Evolutionary conservation across 1,140 invertebrate genomes (phyloP), one percentile per base, ranked within the genome.

Genomic region (Scaptodrosophila lebanonensis): DNA sequence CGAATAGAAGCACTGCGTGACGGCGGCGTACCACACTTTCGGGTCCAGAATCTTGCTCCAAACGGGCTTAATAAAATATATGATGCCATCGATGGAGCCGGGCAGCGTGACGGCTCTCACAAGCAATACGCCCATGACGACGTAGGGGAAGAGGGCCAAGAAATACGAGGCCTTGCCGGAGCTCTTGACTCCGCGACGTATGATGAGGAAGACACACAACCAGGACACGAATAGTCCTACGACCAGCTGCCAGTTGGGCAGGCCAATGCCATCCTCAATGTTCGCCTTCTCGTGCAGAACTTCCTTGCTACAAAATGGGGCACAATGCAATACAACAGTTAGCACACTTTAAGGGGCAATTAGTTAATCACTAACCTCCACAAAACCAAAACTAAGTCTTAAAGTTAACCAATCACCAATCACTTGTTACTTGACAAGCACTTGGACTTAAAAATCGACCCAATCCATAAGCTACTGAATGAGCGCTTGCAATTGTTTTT

Each of bases 1-100:
- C 0, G 94, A 95, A 83, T 95, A 96, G 83, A 95, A 95, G 52
- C 94, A 94, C 70, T 97, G 95, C 0, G 93, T 93, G 0, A 95
- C 93, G 6, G 95, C 95, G 4, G 94, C 92, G 60, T 95, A 95
- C 95, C 84, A 86, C 91, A 96, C 20, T 92, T 92, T 88, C 3
- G 92, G 89, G 73, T 93, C 89, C 32, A 93, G 86, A 1, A 95
- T 89, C 66, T 91, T 90, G 3, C 88, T 70, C 93, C 93, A 94
- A 29, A 92, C 83, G 1, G 93, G 93, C 20, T 89, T 92, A 11
- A 95, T 88, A 67, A 95, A 94, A 73, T 92, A 95, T 3, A 92
- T 83, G 42, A 97, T 94, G 8, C 95, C 95, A 32, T 92, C 88
- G 0, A 84, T 83, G 0, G 95, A 93, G 1, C 95, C 95, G 0